Evolutionary conservation across 2,797 vertebrate species (phyloP).

Genomic region (Chelonia mydas): DNA sequence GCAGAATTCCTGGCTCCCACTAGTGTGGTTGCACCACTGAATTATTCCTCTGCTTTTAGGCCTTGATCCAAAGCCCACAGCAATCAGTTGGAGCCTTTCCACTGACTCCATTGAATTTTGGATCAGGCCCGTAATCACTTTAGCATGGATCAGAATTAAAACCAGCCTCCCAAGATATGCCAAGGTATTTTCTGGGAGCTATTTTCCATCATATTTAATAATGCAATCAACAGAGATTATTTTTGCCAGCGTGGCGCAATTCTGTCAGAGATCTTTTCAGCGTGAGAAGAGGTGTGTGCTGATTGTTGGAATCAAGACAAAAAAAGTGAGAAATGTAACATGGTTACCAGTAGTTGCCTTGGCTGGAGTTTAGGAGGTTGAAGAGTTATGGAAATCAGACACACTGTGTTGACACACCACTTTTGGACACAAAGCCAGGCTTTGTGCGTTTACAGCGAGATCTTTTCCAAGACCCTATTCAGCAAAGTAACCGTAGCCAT

Average conservation of each 20-base stretch:
- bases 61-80: conserved; percentile 67
- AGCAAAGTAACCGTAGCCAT: conserved; percentile 64
- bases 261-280: conserved; percentile 33
- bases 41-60: conserved; percentile 74
- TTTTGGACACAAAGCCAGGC: conserved; percentile 76
- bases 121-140: conserved; percentile 77
- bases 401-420: conserved; percentile 71
- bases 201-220: conserved; percentile 37
- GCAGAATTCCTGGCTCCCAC: conserved; percentile 30
- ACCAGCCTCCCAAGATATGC: conserved; percentile 75
- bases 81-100: conserved; percentile 75
- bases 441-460: conserved; percentile 72
- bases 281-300: background rate
- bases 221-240: conserved; percentile 48
- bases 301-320: conserved; percentile 47
- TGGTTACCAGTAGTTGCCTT: conserved; percentile 60
- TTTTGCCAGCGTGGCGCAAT: conserved; percentile 49
- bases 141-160: conserved; percentile 79
- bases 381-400: conserved; percentile 76
- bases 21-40: conserved; percentile 64
- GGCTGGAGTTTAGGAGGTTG: conserved; percentile 62
- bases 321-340: conserved; percentile 67
- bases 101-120: conserved; percentile 66
- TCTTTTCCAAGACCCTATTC: conserved; percentile 71
- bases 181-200: conserved; percentile 52